Percentiles rank a stretch among this genome's conserved stretches.
These are phyloP conservation scores for Peromyscus aztecus DNA, from an alignment of 2,797 vertebrate genomes.

Conservation along the genomic window DNA sequence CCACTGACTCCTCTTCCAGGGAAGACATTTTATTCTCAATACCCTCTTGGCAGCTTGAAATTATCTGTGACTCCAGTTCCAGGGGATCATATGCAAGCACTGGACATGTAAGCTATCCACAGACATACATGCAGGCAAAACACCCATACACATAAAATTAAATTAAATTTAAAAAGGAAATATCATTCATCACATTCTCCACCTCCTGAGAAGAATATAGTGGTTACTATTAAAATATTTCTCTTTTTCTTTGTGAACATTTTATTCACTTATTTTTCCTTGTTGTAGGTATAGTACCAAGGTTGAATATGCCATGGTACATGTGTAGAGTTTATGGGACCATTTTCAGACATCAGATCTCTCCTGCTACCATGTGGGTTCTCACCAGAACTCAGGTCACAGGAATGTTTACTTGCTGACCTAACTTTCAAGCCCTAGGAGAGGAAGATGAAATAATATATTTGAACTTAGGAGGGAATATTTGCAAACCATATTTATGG, in stretches of 20 bases:
- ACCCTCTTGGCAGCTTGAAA: not conserved
- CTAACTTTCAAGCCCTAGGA: not conserved
- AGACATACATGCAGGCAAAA: not conserved
- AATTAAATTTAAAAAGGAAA: not conserved
- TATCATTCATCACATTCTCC: not conserved
- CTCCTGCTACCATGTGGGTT: no score
- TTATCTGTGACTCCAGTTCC: not conserved
- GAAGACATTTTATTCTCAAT: not conserved
- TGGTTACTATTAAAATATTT: not conserved
- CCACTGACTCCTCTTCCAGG: not conserved
- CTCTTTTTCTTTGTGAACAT: not conserved
- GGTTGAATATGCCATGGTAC: not conserved
- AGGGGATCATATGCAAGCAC: not conserved
- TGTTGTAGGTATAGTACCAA: not conserved
- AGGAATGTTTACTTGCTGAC: not conserved
- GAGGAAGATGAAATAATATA: not conserved
- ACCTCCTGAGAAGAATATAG: not conserved
- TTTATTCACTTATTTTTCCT: not conserved
- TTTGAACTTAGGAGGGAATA: not conserved
- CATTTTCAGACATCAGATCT: not conserved
- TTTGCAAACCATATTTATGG: not conserved
- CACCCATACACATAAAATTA: not conserved
- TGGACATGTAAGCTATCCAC: not conserved
- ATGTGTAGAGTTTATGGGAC: not conserved
- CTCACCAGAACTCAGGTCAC: not conserved